Evolutionary conservation across 2,888 invertebrate species (phyloP), one percentile per base, ranked within the genome.

Genomic region (Philereme transversata): DNA sequence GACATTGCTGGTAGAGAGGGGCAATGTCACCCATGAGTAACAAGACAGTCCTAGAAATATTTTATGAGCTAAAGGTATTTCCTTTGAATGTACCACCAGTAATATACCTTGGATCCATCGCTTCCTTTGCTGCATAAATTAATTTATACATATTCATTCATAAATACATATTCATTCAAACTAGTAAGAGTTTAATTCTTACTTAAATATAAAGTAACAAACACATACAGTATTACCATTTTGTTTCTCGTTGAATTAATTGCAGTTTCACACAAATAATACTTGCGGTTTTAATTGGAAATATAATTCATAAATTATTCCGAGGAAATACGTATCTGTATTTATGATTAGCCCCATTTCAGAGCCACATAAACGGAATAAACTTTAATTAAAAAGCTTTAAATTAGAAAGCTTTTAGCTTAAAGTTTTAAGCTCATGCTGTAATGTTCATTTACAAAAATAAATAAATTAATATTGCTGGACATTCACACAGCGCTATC

Each of bases 1-100:
- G 56, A 98, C 94, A 89, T 98, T 98, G 56, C 97, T 97, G 22
- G 98, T 97, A 62, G 97, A 97, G 33, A 99, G 87, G 5, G 99
- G 99, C 93, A 99, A 92, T 38, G 98, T 98, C 8, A 98, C 96
- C 99, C 99, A 99, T 6, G 98, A 98, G 84, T 99, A 99, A 83
- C 98, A 97, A 48, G 98, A 97, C 74, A 98, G 95, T 43, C 95
- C 96, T 70, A 99, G 90, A 64, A 98, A 94, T 46, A 97, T 84
- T 88, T 98, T 97, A 82, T 96, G 95, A 71, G 93, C 93, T 49
- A 96, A 71, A 9, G 97, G 97, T 82, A 98, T 97, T 71, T 95
- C 93, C 81, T 96, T 96, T 58, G 97, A 97, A 87, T 97, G 97
- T 50, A 97, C 97, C 33, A 97, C 97, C 65, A 98, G 92, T 33